Percentiles rank a stretch among this genome's conserved stretches.
Evolutionary conservation across 2,888 invertebrate species (phyloP).

Genomic region (Desoria tigrina): DNA sequence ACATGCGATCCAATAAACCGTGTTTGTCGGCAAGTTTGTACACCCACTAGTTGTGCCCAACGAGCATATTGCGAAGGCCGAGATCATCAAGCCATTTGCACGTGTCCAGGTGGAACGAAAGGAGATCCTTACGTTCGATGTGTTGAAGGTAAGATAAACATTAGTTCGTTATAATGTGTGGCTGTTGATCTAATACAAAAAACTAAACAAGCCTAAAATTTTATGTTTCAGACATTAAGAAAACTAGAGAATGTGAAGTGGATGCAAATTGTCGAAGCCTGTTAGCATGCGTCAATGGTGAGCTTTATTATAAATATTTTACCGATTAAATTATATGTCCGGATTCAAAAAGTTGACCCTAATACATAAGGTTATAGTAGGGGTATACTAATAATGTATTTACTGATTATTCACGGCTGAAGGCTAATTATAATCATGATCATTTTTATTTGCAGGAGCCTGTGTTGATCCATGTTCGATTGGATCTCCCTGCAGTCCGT

Average conservation of each 20-base stretch:
- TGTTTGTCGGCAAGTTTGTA: conserved; percentile 78
- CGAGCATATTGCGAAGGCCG: conserved; percentile 74
- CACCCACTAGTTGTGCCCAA: conserved; percentile 76
- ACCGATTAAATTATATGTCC: too few relatives aligned
- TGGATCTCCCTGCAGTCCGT: conserved; percentile 66
- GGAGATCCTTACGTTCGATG: conserved; percentile 80
- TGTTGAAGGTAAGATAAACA: conserved; percentile 44
- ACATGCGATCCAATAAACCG: conserved; percentile 80
- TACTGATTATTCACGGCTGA: too few relatives aligned
- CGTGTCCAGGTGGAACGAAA: conserved; percentile 71
- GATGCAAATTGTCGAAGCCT: conserved; percentile 76
- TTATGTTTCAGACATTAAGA: conserved; percentile 16
- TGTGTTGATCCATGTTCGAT: conserved; percentile 77
- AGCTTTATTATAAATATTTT: too few relatives aligned
- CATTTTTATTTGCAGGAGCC: too few relatives aligned
- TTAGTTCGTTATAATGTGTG: too few relatives aligned
- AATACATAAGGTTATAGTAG: too few relatives aligned
- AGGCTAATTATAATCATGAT: too few relatives aligned
- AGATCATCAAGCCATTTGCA: conserved; percentile 75
- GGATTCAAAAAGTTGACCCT: too few relatives aligned
- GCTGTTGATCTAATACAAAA: neutral
- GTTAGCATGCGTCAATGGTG: conserved; percentile 74
- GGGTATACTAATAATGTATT: too few relatives aligned
- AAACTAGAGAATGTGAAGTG: conserved; percentile 66
- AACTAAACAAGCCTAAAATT: neutral